Evolutionary conservation across 2,797 vertebrate genomes (phyloP), one percentile per base, ranked within the genome.

Genomic region (Pristis pectinata): DNA sequence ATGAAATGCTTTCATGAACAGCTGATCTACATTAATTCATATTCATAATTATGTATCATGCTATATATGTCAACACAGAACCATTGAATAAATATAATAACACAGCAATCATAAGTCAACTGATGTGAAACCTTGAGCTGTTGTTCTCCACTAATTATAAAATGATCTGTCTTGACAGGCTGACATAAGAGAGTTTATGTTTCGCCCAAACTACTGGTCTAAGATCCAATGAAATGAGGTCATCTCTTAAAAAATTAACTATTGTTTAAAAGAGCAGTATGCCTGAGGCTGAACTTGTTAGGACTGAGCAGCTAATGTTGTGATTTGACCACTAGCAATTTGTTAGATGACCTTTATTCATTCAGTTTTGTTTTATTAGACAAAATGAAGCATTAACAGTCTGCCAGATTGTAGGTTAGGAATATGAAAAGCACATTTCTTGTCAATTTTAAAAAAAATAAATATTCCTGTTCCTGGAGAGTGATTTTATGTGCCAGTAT

Each of bases 71-170:
- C 92, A 93, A 93, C 37, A 74, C 24, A 34, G 64, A 93, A 93
- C 64, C 44, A 93, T 93, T 93, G 92, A 93, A 44, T 93, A 93
- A 93, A 93, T 93, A 93, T 30, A 93, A 93, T 93, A 70, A 74
- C 87, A 91, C n/a, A 91, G 87, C n/a, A 91, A 91, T 91, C 87
- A 91, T 91, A 93, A 53, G 92, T 44, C 44, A 93, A 93, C n/a
- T 74, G 44, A 93, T 93, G 64, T 93, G 70, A 67, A 93, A 93
- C 92, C 92, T 70, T 70, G 64, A 93, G 67, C 37, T 93, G 89
- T 74, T 93, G 64, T 49, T 30, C 67, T 72, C 22, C 67, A 44
- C 44, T 53, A 93, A 93, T 93, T 70, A 93, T 70, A 67, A 91
- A 64, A 41, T 91, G 87, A 91, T 91, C 87, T 67, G 61, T 61